Base-by-base conservation (phyloP, 2,797 vertebrate genomes). In the Strix occidentalis region DNA sequence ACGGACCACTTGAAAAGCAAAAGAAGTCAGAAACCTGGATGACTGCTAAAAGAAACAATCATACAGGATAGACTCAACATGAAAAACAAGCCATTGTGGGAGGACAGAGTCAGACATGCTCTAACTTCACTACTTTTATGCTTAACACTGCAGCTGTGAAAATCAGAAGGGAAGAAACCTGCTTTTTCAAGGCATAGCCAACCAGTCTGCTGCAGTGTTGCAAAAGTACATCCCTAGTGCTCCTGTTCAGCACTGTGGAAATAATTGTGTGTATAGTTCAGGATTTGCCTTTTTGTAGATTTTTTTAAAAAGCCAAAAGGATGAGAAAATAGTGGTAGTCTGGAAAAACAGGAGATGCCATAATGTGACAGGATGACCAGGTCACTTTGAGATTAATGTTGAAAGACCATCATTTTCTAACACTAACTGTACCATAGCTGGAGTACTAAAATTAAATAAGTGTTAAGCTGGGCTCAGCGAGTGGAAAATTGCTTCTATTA, bases 131-230 rank as follows among this genome's bases (percentile, higher is more conserved):
- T 86, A 64, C 64, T 87, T 94, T 91, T 92, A 78, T 56, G 81
- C 39, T 80, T 87, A 95, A 84, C 46, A 65, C 76, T 72, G 68
- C 69, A 71, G 54, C 39, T 91, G 71, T 61, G 78, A 84, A 95
- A 96, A 91, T 33, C 60, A 87, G 78, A 94, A 85, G 43, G 61
- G 65, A 85, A 89, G 66, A 89, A 88, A 83, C 23, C 66, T 20
- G 45, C 19, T 89, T 94, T 90, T 85, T 78, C 41, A 78, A 81
- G 82, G 46, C 76, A 54, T 2, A 90, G 63, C 18, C 83, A 89
- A 58, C 35, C 68, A 78, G 61, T 60, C 87, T 89, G 79, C 70
- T 78, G 54, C 61, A 89, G 23, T 26, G 16, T 82, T 94, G 91
- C 53, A n/a, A 78, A 85, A 89, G 68, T 31, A 81, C 37, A 80